Evolutionary conservation across 2,113 vertebrate species (phyloP).

Genomic region (Sinocyclocheilus anophthalmus): DNA sequence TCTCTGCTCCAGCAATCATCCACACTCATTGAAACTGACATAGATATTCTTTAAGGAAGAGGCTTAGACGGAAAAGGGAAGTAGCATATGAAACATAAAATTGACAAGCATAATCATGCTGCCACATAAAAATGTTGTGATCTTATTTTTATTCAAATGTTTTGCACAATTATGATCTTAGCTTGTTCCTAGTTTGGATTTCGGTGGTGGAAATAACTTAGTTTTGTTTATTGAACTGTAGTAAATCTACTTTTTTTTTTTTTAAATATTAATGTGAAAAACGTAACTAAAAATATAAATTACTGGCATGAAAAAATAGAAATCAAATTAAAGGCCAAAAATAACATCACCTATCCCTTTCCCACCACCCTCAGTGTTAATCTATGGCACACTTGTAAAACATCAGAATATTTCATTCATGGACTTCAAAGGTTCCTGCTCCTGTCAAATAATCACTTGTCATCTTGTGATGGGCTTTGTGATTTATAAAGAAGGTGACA

Average conservation of each 20-base stretch:
- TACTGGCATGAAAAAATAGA: background rate
- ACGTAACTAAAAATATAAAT: background rate
- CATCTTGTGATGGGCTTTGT: slow-evolving; percentile 29
- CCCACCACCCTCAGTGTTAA: background rate
- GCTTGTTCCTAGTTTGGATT: background rate
- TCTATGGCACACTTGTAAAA: background rate
- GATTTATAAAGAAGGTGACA: slow-evolving; percentile 29
- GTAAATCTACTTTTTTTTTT: background rate
- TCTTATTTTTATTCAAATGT: background rate
- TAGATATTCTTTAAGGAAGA: background rate
- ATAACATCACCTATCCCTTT: background rate
- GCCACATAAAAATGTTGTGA: background rate
- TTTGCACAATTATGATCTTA: background rate
- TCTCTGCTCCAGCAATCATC: background rate
- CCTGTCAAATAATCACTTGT: background rate
- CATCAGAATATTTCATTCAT: slow-evolving; percentile 18
- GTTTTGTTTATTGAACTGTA: background rate
- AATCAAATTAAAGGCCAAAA: background rate
- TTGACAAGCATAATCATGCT: background rate
- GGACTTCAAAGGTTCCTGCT: slow-evolving; percentile 27
- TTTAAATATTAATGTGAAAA: background rate
- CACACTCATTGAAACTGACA: slow-evolving; percentile 5
- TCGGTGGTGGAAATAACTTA: background rate
- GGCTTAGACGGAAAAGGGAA: background rate
- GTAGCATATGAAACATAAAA: too few relatives aligned